A percentile compares a stretch with the other conserved stretches of the same genome.
Conservation (phyloP, 2,797 vertebrate genomes). For the Cyclopterus lumpus region DNA sequence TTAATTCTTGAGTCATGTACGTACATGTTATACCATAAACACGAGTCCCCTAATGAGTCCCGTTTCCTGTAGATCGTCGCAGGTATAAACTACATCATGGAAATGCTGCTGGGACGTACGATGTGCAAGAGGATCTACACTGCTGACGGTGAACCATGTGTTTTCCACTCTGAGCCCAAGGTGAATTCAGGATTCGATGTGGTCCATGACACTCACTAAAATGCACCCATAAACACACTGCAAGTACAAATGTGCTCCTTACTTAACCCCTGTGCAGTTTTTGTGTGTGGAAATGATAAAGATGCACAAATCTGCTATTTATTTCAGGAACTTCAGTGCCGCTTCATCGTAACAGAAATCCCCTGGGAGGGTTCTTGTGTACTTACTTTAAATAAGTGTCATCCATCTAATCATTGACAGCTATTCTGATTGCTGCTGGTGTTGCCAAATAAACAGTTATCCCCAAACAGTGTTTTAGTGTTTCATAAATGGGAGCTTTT, state of each 20-base stretch:
- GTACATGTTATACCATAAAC: neutral
- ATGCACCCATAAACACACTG: neutral
- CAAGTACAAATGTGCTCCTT: neutral
- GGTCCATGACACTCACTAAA: neutral
- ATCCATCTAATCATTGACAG: neutral
- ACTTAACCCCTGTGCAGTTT: neutral
- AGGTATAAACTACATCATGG: slow-evolving; percentile 62
- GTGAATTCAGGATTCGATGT: slow-evolving; percentile 37
- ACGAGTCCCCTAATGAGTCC: no score
- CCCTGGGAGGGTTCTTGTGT: slow-evolving; percentile 28
- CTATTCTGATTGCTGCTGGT: slow-evolving; percentile 1
- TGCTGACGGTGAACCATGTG: slow-evolving; percentile 4
- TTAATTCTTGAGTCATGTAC: neutral
- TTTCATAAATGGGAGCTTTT: neutral
- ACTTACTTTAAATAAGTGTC: slow-evolving; percentile 42
- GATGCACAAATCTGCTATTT: slow-evolving; percentile 7
- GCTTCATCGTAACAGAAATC: slow-evolving; percentile 51
- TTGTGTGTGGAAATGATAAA: neutral
- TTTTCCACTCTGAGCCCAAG: slow-evolving; percentile 20
- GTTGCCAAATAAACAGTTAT: slow-evolving; percentile 37
- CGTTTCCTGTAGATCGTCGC: slow-evolving; percentile 48
- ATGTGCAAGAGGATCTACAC: slow-evolving; percentile 25
- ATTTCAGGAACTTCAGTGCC: slow-evolving; percentile 60
- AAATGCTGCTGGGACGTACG: slow-evolving; percentile 33
- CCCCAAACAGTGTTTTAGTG: neutral